Conservation (phyloP, 2,113 vertebrate genomes). For the Sapajus apella region DNA sequence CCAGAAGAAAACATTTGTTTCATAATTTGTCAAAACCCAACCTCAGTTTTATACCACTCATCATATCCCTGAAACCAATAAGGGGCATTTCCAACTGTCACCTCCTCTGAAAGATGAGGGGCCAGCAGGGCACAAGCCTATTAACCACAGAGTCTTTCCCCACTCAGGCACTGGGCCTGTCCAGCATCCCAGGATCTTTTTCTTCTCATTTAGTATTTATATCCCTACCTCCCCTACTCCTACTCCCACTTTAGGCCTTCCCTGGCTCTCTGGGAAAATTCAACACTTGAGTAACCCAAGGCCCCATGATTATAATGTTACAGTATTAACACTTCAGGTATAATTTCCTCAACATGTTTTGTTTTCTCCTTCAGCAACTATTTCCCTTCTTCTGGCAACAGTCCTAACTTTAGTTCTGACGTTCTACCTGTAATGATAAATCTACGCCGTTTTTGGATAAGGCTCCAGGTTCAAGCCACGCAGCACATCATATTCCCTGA, state of each 20-base stretch:
- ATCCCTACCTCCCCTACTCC: neutral
- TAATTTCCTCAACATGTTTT: neutral
- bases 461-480: neutral
- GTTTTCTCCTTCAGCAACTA: neutral
- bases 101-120: neutral
- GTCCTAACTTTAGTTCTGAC: neutral
- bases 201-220: conserved; percentile 11
- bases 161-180: neutral
- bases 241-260: neutral
- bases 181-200: neutral
- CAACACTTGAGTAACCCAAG: neutral
- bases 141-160: neutral
- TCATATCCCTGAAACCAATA: neutral
- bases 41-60: neutral
- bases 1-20: neutral
- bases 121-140: neutral
- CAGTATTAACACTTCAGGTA: neutral
- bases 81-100: neutral
- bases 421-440: neutral
- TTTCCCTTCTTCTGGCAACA: neutral
- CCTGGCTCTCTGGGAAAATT: conserved; percentile 18
- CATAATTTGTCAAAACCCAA: neutral
- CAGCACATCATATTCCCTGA: neutral
- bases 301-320: neutral
- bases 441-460: neutral